Percentiles rank a stretch among this genome's conserved stretches.
phyloP scores from a whole-genome alignment of 1,140 invertebrate species.

The Platorchestia sp. region DNA sequence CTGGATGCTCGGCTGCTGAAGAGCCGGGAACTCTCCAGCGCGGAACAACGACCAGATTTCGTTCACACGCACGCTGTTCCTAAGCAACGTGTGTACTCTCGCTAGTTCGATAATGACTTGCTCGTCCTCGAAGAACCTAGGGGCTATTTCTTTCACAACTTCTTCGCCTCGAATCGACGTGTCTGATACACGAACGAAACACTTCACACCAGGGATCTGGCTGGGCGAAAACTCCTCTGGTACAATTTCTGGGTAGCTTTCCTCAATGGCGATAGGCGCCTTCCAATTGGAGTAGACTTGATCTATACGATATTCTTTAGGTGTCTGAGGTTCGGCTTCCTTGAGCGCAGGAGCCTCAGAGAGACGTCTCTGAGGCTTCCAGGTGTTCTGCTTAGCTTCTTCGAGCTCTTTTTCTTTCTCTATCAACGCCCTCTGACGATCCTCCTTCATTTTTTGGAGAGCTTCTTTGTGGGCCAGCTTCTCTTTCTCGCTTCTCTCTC shows the following conservation, averaged over 20 bases:
- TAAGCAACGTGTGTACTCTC: constrained; percentile 63
- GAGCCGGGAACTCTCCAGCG: constrained; percentile 65
- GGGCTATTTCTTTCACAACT: constrained; percentile 66
- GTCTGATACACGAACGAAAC: constrained; percentile 66
- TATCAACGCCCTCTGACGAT: constrained; percentile 55
- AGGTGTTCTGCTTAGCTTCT: constrained; percentile 61
- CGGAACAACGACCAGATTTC: constrained; percentile 67
- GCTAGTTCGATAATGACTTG: constrained; percentile 64
- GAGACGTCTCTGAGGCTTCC: constrained; percentile 65
- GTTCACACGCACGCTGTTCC: constrained; percentile 65
- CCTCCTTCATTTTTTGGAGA: constrained; percentile 59
- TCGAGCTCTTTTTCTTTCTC: constrained; percentile 63
- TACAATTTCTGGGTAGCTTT: constrained; percentile 64
- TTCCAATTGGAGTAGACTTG: constrained; percentile 66
- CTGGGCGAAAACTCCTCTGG: constrained; percentile 65
- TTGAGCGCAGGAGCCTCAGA: constrained; percentile 13
- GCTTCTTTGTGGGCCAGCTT: constrained; percentile 64
- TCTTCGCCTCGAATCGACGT: constrained; percentile 67
- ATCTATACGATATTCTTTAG: constrained; percentile 70
- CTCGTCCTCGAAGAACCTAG: constrained; percentile 67
- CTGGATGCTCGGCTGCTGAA: constrained; percentile 66
- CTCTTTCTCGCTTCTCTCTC: constrained; percentile 61
- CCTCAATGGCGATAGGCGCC: constrained; percentile 62
- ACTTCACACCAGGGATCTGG: constrained; percentile 67
- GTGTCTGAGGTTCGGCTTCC: constrained; percentile 70